Conservation (phyloP, 2,888 invertebrate species). For the Xanthorhoe spadicearia region DNA sequence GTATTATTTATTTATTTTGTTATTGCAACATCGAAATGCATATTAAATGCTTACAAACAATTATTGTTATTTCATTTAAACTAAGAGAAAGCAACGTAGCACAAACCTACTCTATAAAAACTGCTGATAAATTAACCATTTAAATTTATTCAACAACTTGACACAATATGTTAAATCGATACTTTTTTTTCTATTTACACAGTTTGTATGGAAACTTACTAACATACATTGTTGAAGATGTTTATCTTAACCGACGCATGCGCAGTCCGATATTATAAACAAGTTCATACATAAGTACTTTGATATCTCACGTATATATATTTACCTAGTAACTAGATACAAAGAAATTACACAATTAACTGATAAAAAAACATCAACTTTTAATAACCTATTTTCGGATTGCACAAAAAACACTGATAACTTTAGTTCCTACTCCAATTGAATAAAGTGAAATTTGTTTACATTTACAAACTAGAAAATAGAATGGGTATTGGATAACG, state of each 20-base stretch:
- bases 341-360: conserved; percentile 13
- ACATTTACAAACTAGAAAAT: too few relatives aligned
- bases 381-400: neutral
- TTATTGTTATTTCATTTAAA: neutral
- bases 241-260: conserved; percentile 21
- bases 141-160: neutral
- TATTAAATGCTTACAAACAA: neutral
- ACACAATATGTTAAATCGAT: neutral
- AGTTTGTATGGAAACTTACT: conserved; percentile 11
- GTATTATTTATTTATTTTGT: too few relatives aligned
- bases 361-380: neutral
- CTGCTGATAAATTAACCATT: conserved; percentile 5
- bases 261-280: conserved; percentile 26
- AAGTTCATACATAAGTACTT: conserved; percentile 12
- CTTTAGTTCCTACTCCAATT: neutral
- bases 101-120: neutral
- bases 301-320: conserved; percentile 15
- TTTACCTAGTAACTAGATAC: conserved; percentile 21
- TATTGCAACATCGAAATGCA: neutral
- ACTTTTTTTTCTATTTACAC: neutral
- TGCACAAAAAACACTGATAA: neutral
- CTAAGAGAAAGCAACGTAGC: neutral
- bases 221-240: conserved; percentile 19
- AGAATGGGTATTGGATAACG: too few relatives aligned
- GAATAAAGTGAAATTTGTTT: too few relatives aligned